These are phyloP conservation scores for Diploscapter pachys DNA, from an alignment of 1,140 invertebrate species.

Conservation along the genomic window DNA sequence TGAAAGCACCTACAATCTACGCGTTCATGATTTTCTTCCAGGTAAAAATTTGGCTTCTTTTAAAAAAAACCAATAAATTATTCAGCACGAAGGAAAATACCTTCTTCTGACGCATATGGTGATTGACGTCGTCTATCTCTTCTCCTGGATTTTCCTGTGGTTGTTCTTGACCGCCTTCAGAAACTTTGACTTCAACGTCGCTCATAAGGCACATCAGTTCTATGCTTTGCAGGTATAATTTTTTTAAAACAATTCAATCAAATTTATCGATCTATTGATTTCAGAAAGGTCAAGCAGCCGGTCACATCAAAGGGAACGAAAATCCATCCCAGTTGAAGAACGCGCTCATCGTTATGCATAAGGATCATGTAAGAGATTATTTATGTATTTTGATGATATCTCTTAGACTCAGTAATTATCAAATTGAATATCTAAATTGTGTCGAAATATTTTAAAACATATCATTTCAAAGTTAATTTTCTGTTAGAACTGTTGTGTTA, in stretches of 20 bases:
- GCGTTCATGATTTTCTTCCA: constrained; percentile 45
- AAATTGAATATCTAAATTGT: neutral
- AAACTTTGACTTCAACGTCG: constrained; percentile 48
- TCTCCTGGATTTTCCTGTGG: constrained; percentile 54
- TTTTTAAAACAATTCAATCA: constrained; percentile 5
- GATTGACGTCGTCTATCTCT: constrained; percentile 52
- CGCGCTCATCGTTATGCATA: constrained; percentile 35
- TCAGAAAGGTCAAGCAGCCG: constrained; percentile 29
- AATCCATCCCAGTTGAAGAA: constrained; percentile 40
- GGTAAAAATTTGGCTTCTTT: neutral
- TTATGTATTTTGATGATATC: neutral
- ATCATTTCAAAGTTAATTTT: neutral
- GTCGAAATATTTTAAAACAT: neutral
- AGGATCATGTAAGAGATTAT: constrained; percentile 35
- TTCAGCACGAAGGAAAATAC: constrained; percentile 49
- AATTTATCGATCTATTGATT: neutral
- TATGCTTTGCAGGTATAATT: constrained; percentile 35
- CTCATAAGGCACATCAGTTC: constrained; percentile 39
- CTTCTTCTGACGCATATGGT: constrained; percentile 46
- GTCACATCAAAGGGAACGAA: constrained; percentile 25
- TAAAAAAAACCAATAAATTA: neutral
- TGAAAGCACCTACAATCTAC: constrained; percentile 51
- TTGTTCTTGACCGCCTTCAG: constrained; percentile 45
- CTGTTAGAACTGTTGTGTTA: too few species aligned
- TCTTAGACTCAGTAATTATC: neutral